Conservation (phyloP, 2,888 invertebrate species). For the Dioctria linearis region DNA sequence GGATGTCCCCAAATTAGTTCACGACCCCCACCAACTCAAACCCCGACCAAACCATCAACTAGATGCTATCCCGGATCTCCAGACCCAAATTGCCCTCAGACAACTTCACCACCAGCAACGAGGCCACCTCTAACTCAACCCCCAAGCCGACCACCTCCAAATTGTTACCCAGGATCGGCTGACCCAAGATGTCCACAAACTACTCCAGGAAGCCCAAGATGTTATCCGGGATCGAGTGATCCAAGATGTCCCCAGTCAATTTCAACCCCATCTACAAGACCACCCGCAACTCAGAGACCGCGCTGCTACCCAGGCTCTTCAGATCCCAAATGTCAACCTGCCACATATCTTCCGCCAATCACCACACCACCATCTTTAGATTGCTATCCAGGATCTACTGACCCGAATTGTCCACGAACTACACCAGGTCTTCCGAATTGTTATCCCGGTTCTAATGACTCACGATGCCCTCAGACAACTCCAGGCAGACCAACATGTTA, state of each 20-base stretch:
- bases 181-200: slow-evolving; percentile 65
- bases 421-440: slow-evolving; percentile 60
- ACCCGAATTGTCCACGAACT: slow-evolving; percentile 54
- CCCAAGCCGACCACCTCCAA: slow-evolving; percentile 57
- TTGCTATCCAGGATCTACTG: slow-evolving; percentile 59
- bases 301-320: slow-evolving; percentile 59
- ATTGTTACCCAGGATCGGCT: slow-evolving; percentile 65
- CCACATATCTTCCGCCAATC: slow-evolving; percentile 58
- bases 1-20: slow-evolving; percentile 63
- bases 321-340: slow-evolving; percentile 55
- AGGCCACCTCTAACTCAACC: slow-evolving; percentile 57
- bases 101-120: slow-evolving; percentile 60
- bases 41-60: slow-evolving; percentile 62
- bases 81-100: slow-evolving; percentile 58
- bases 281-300: slow-evolving; percentile 47
- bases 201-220: slow-evolving; percentile 61
- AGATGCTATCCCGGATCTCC: no score
- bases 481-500: slow-evolving; percentile 61
- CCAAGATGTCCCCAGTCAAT: slow-evolving; percentile 65
- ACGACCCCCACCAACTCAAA: slow-evolving; percentile 62
- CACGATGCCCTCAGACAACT: slow-evolving; percentile 64
- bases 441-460: slow-evolving; percentile 67
- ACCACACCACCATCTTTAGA: slow-evolving; percentile 61
- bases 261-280: slow-evolving; percentile 54
- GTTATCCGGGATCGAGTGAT: slow-evolving; percentile 70